Evolutionary conservation across 2,888 invertebrate genomes (phyloP).

Genomic region (Ennomos fuscantarius): DNA sequence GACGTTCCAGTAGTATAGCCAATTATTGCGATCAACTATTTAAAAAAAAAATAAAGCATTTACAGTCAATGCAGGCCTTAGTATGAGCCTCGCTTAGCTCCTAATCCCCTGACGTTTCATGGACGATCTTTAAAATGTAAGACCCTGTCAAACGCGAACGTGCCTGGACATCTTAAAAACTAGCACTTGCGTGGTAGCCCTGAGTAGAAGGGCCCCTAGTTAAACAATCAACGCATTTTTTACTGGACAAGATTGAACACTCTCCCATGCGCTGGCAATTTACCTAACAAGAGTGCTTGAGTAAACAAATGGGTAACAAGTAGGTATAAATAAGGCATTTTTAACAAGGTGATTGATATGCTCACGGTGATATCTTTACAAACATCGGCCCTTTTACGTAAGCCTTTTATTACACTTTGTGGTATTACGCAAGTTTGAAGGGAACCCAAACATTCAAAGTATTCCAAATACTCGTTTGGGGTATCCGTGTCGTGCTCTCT

Average conservation of each 20-base stretch:
- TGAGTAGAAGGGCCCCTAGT: slow-evolving; percentile 32
- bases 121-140: slow-evolving; percentile 21
- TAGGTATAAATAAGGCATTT: slow-evolving; percentile 24
- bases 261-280: slow-evolving; percentile 28
- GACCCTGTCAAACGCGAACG: slow-evolving; percentile 19
- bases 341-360: slow-evolving; percentile 30
- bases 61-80: slow-evolving; percentile 9
- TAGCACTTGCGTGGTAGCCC: slow-evolving; percentile 5
- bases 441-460: too few species aligned
- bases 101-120: slow-evolving; percentile 17
- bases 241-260: slow-evolving; percentile 41
- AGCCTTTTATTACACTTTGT: slow-evolving; percentile 13
- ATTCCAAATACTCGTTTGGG: background rate
- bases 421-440: background rate
- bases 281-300: slow-evolving; percentile 17
- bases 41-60: slow-evolving; percentile 1
- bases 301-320: slow-evolving; percentile 24
- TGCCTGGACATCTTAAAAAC: slow-evolving; percentile 7
- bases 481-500: background rate
- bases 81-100: background rate
- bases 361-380: slow-evolving; percentile 20
- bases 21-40: too few species aligned
- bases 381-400: slow-evolving; percentile 23
- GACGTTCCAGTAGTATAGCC: too few species aligned
- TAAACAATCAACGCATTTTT: slow-evolving; percentile 54